Base-by-base conservation (phyloP, 2,797 vertebrate species). In the Arrhamphus sclerolepis region DNA sequence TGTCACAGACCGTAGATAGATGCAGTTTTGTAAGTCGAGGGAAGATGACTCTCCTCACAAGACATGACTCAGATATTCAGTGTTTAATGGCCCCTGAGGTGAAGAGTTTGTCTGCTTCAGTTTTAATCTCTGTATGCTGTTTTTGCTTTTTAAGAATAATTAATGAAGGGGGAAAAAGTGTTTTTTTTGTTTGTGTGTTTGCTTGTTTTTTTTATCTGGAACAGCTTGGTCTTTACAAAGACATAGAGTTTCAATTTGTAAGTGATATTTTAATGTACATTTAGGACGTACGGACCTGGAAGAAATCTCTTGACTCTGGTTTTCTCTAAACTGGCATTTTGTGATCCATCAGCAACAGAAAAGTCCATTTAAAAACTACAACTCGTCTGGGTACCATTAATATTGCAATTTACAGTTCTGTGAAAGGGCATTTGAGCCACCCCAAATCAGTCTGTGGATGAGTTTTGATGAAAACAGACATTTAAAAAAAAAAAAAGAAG, bases 321-420 rank as follows among this genome's bases (percentile, higher is more conserved):
- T 55, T 62, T 48, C 57, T 49, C 16, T 56, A 59, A 60, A 53
- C 57, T 57, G 64, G 70, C 63, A 65, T 52, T 58, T 50, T 70
- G 56, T 20, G 8, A 49, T 56, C 69, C 69, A 22, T 67, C 31
- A 10, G 64, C 73, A 56, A 38, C 56, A 70, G 66, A 65, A 62
- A 72, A 72, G 69, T 82, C 78, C 84, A 87, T 26, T 89, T 88
- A 86, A 85, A 87, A 86, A 75, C 80, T 83, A 66, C 81, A 78
- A 77, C 72, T 65, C 75, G 77, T 83, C 70, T 57, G 55, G 72
- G 75, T 56, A 73, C 87, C 89, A 89, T 91, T 91, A 90, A 89
- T 89, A 89, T 87, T 90, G 84, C 83, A 90, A 81, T 75, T 80
- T 73, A 89, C 83, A 86, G 87, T 89, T 88, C n/a, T 89, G 73